Conservation (phyloP, 2,888 invertebrate genomes). For the Gryllus longicercus region DNA sequence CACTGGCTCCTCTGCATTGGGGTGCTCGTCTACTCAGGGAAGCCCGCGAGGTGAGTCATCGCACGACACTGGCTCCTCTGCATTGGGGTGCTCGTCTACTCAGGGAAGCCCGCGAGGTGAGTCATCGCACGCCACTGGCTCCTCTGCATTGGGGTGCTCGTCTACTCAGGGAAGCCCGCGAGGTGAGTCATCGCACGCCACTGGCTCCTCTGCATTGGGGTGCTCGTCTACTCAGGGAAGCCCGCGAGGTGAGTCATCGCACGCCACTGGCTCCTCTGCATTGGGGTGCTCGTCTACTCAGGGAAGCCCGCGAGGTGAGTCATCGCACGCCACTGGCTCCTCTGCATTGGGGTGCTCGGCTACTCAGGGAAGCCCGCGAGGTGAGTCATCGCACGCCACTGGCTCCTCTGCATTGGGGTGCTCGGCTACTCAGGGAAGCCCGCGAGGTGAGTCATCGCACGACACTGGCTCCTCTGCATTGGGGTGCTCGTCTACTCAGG, state of each 20-base stretch:
- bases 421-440: constrained; percentile 76
- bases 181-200: constrained; percentile 57
- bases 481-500: too few relatives aligned
- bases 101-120: too few relatives aligned
- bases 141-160: too few relatives aligned
- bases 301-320: constrained; percentile 52
- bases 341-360: too few relatives aligned
- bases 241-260: too few relatives aligned
- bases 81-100: too few relatives aligned
- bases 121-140: too few relatives aligned
- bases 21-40: constrained; percentile 75
- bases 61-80: too few relatives aligned
- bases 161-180: too few relatives aligned
- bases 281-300: too few relatives aligned
- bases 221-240: constrained; percentile 50
- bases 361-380: constrained; percentile 47
- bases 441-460: constrained; percentile 38
- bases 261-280: constrained; percentile 58
- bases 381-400: constrained; percentile 61
- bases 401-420: constrained; percentile 53
- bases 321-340: constrained; percentile 64
- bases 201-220: constrained; percentile 67
- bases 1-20: constrained; percentile 75
- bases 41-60: constrained; percentile 48
- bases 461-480: too few relatives aligned